These are phyloP conservation scores for Chelmon rostratus DNA, from an alignment of 2,797 vertebrate genomes.

Conservation along the genomic window DNA sequence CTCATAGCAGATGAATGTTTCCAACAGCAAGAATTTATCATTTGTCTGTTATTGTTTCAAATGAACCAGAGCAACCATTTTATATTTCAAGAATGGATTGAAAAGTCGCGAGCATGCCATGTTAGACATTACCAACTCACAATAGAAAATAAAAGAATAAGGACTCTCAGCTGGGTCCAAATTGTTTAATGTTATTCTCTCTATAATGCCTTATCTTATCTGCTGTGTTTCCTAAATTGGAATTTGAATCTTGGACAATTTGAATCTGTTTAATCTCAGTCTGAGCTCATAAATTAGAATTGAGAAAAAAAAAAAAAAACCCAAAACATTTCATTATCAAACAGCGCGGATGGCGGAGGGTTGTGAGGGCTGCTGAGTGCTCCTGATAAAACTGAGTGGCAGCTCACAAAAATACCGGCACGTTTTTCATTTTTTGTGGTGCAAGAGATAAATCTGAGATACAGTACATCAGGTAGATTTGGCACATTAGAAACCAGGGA, in stretches of 20 bases:
- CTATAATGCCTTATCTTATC: constrained; percentile 46
- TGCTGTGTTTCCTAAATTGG: constrained; percentile 44
- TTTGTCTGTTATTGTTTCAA: constrained; percentile 24
- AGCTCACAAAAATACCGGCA: constrained; percentile 50
- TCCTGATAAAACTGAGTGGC: constrained; percentile 63
- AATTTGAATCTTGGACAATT: constrained; percentile 52
- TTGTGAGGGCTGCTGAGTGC: constrained; percentile 33
- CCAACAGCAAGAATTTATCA: neutral
- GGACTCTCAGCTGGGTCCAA: constrained; percentile 40
- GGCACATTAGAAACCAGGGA: constrained; percentile 45
- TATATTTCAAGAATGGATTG: constrained; percentile 1
- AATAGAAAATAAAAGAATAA: constrained; percentile 28
- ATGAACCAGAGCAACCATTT: neutral
- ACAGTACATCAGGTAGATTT: constrained; percentile 37
- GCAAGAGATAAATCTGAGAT: constrained; percentile 52
- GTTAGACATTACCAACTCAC: constrained; percentile 8
- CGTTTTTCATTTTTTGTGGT: constrained; percentile 47
- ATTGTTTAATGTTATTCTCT: constrained; percentile 41
- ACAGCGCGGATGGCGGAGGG: constrained; percentile 13
- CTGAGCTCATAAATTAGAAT: constrained; percentile 48
- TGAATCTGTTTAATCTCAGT: constrained; percentile 56
- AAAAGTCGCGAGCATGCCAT: constrained; percentile 33
- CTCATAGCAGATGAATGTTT: constrained; percentile 19
- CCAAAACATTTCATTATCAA: constrained; percentile 45
- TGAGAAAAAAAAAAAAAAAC: constrained; percentile 3